These are phyloP conservation scores for Nesidiocoris tenuis DNA, from an alignment of 2,888 invertebrate species.

Conservation along the genomic window DNA sequence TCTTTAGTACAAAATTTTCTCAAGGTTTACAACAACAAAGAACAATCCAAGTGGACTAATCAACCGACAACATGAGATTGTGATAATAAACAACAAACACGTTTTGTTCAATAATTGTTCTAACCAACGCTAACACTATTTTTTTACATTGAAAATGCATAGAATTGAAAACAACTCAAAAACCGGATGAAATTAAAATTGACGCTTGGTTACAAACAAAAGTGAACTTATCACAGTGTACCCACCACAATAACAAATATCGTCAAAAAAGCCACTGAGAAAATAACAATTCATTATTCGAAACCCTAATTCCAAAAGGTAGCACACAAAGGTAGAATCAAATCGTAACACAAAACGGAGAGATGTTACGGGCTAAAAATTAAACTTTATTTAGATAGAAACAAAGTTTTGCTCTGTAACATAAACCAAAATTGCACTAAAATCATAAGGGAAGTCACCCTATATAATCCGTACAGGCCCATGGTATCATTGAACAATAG, in stretches of 20 bases:
- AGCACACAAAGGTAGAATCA: no score
- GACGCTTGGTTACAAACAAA: constrained; percentile 19
- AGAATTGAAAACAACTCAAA: constrained; percentile 6
- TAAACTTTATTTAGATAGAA: no score
- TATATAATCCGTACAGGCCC: no score
- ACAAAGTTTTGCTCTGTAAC: no score
- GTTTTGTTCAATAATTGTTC: constrained; percentile 35
- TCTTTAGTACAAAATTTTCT: constrained; percentile 39
- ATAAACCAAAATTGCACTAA: no score
- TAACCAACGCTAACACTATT: constrained; percentile 39
- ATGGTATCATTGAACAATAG: no score
- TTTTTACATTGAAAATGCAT: constrained; percentile 36
- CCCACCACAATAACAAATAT: constrained; percentile 14
- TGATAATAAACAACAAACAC: constrained; percentile 39
- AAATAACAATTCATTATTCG: no score
- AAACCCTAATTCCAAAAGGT: no score
- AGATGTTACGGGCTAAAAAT: no score
- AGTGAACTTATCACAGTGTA: constrained; percentile 38
- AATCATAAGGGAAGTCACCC: no score
- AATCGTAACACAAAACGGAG: no score
- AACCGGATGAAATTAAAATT: constrained; percentile 35
- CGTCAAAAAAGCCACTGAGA: constrained; percentile 16
- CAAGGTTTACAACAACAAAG: constrained; percentile 40
- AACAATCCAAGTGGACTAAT: constrained; percentile 42
- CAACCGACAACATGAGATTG: constrained; percentile 42